These are phyloP conservation scores for Callorhinus ursinus DNA, from an alignment of 2,113 vertebrate genomes.

Conservation along the genomic window DNA sequence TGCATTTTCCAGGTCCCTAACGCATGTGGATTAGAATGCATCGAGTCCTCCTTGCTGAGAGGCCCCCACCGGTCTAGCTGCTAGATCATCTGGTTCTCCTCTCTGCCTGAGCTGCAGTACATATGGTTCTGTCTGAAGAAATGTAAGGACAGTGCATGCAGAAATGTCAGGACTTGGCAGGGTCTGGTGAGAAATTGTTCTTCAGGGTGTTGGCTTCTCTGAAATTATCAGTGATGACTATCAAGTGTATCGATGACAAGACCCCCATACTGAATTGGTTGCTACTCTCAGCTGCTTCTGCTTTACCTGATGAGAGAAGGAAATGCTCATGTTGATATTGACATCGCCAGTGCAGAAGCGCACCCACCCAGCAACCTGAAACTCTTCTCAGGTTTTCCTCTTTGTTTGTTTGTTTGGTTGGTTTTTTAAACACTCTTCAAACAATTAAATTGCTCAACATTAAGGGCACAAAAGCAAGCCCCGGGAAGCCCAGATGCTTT, in stretches of 20 bases:
- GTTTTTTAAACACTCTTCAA: background rate
- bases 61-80: background rate
- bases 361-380: slow-evolving; percentile 34
- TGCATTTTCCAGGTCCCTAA: background rate
- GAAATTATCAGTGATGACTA: background rate
- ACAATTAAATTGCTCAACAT: background rate
- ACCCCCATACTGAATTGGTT: background rate
- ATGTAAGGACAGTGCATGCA: background rate
- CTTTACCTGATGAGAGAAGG: background rate
- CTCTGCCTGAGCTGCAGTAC: background rate
- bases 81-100: background rate
- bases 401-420: background rate
- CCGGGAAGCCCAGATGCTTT: slow-evolving; percentile 48
- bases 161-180: background rate
- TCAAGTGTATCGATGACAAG: background rate
- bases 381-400: background rate
- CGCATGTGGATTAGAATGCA: background rate
- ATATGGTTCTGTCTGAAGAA: background rate
- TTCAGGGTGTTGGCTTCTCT: background rate
- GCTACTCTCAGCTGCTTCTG: background rate
- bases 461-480: slow-evolving; percentile 27
- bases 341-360: slow-evolving; percentile 13
- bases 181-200: background rate
- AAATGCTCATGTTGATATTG: background rate
- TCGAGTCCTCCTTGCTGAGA: background rate